These are phyloP conservation scores for Pammene fasciana DNA, from an alignment of 2,888 invertebrate genomes.

Conservation along the genomic window DNA sequence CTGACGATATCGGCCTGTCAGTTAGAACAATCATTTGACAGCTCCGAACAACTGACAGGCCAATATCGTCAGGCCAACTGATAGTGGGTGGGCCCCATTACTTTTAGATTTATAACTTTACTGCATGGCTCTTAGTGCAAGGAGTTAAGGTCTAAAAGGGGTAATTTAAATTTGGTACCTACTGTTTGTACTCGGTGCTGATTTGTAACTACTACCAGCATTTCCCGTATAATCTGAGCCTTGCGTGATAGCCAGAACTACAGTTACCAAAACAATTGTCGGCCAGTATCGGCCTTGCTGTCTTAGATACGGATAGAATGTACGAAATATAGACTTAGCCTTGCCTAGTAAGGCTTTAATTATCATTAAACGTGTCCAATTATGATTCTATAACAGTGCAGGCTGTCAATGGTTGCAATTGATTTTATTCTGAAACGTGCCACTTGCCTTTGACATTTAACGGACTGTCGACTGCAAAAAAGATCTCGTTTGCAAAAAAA, in stretches of 20 bases:
- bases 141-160: no score
- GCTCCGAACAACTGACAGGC: no score
- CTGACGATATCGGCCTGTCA: no score
- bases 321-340: constrained; percentile 22
- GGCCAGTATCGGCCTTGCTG: constrained; percentile 17
- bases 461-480: neutral
- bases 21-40: no score
- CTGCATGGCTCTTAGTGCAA: no score
- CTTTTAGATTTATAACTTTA: no score
- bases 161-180: no score
- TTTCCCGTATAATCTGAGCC: constrained; percentile 22
- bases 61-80: no score
- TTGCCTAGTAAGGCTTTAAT: constrained; percentile 23
- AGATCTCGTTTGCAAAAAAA: neutral
- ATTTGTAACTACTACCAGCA: no score
- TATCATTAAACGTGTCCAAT: constrained; percentile 26
- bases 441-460: constrained; percentile 5
- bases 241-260: constrained; percentile 20
- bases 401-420: constrained; percentile 14
- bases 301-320: constrained; percentile 36
- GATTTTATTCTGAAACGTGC: constrained; percentile 21
- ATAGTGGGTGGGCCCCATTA: no score
- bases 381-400: constrained; percentile 21
- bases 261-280: constrained; percentile 10
- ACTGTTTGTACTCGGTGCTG: no score